phyloP scores from a whole-genome alignment of 2,888 invertebrate species.

The Mylabris sibirica region DNA sequence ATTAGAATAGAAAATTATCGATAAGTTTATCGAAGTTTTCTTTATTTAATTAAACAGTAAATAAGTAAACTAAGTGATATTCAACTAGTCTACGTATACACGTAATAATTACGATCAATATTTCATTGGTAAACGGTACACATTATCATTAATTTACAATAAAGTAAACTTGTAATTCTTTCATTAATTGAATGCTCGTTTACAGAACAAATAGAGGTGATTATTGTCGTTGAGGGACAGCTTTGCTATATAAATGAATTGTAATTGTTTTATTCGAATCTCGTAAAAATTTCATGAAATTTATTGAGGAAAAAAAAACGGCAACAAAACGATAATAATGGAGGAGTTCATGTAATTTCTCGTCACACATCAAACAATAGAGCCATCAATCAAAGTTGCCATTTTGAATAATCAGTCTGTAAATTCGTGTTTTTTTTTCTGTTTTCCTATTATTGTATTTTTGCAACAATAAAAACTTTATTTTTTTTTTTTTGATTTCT shows the following conservation, averaged over 20 bases:
- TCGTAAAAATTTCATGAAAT: neutral
- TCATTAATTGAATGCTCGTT: constrained; percentile 51
- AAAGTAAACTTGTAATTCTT: constrained; percentile 49
- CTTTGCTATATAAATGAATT: constrained; percentile 39
- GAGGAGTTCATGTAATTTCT: constrained; percentile 2
- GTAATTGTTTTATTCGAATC: too few species aligned
- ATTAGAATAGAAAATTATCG: too few species aligned
- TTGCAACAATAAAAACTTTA: neutral
- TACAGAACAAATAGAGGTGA: constrained; percentile 49
- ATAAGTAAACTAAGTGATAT: neutral
- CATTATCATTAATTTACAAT: constrained; percentile 44
- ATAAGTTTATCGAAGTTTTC: too few species aligned
- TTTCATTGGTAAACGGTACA: constrained; percentile 34
- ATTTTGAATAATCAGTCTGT: constrained; percentile 11
- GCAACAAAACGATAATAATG: neutral
- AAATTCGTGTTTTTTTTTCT: neutral
- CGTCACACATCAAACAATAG: constrained; percentile 11
- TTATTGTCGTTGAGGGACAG: constrained; percentile 37
- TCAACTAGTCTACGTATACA: constrained; percentile 20
- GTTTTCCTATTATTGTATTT: neutral
- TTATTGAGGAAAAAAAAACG: neutral
- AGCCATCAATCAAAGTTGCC: constrained; percentile 11
- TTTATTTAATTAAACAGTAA: neutral
- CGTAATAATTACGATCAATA: constrained; percentile 46
- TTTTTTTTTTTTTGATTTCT: too few species aligned